A percentile compares a stretch with the other conserved stretches of the same genome.
Conservation (phyloP, 2,797 vertebrate genomes). For the Hippopotamyrus pictus region DNA sequence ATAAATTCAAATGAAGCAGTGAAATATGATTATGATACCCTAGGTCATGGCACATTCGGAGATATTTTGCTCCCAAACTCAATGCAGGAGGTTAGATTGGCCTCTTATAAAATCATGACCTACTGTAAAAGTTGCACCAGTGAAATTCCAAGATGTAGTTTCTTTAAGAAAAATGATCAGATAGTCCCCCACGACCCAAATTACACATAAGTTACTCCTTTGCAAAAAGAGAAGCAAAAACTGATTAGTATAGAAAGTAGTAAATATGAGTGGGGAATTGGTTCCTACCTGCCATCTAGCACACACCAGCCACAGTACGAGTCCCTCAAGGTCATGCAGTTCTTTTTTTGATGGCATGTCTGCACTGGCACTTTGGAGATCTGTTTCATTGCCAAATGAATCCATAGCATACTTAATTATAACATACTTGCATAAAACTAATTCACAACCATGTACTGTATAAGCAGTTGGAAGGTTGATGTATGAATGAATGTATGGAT, state of each 20-base stretch:
- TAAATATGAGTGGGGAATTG: neutral
- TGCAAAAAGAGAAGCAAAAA: neutral
- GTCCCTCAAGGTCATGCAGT: constrained; percentile 74
- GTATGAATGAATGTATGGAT: neutral
- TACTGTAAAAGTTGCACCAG: neutral
- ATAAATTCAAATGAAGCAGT: neutral
- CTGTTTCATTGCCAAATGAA: constrained; percentile 50
- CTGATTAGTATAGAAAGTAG: neutral
- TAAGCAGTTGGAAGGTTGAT: neutral
- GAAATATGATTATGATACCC: neutral
- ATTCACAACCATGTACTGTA: neutral
- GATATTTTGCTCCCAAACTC: neutral
- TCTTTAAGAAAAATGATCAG: neutral
- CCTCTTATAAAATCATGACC: neutral
- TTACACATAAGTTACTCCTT: neutral
- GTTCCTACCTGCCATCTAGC: constrained; percentile 58
- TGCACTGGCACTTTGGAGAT: constrained; percentile 83
- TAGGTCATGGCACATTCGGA: neutral
- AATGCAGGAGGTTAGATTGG: neutral
- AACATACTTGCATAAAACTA: neutral
- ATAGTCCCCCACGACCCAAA: neutral
- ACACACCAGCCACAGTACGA: constrained; percentile 97
- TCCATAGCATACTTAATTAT: constrained; percentile 39
- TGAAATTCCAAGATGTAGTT: neutral
- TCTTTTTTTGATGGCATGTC: constrained; percentile 65